Evolutionary conservation across 1,140 invertebrate species (phyloP).

Genomic region (Heliconius hewitsoni): DNA sequence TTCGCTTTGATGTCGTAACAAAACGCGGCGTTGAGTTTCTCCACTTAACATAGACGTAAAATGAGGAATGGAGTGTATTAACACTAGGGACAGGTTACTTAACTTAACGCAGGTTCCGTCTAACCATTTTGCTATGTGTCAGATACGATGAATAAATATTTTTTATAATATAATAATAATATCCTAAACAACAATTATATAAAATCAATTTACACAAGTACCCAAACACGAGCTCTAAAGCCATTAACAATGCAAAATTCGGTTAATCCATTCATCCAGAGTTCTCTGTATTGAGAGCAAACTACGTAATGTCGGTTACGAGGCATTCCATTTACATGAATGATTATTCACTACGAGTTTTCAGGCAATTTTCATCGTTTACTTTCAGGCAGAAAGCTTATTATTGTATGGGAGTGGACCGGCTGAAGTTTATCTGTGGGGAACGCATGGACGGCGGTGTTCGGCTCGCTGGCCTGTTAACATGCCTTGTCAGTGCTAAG

Average conservation of each 20-base stretch:
- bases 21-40: too few relatives aligned
- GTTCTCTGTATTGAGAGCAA: constrained; percentile 59
- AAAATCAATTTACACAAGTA: constrained; percentile 7
- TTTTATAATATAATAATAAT: too few relatives aligned
- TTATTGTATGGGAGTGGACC: constrained; percentile 39
- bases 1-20: too few relatives aligned
- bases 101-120: too few relatives aligned
- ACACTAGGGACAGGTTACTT: neutral
- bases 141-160: too few relatives aligned
- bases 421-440: constrained; percentile 35
- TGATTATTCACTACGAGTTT: constrained; percentile 60
- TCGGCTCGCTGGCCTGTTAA: constrained; percentile 52
- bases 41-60: neutral
- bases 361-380: constrained; percentile 48
- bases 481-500: constrained; percentile 38
- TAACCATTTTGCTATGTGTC: too few relatives aligned
- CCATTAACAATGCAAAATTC: constrained; percentile 57
- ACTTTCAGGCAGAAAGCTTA: constrained; percentile 39
- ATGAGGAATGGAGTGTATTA: neutral
- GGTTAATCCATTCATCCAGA: constrained; percentile 64
- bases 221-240: constrained; percentile 40
- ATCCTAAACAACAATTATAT: neutral
- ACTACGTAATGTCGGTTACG: constrained; percentile 65
- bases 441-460: constrained; percentile 35
- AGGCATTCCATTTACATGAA: constrained; percentile 70